phyloP scores from a whole-genome alignment of 1,140 invertebrate species.

The Parasteatoda tepidariorum region DNA sequence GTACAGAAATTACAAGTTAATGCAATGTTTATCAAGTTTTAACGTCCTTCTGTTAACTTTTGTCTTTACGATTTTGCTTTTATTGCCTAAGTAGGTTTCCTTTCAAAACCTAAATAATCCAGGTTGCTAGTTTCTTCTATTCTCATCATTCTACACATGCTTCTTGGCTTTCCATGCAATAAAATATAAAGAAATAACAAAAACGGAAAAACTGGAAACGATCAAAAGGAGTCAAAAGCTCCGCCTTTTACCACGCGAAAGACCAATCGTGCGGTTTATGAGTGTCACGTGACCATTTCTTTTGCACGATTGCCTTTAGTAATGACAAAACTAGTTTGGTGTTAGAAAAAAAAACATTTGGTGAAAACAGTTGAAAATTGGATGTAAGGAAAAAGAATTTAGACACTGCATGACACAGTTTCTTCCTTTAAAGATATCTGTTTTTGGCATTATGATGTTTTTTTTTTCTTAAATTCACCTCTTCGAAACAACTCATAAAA shows the following conservation, averaged over 20 bases:
- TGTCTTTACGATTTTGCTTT: no score
- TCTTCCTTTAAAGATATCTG: not conserved
- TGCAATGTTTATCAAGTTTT: no score
- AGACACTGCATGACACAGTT: no score
- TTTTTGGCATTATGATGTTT: no score
- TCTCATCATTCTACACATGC: slow-evolving; percentile 21
- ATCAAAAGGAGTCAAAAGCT: not conserved
- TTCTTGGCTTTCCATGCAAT: not conserved
- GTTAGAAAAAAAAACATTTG: slow-evolving; percentile 2
- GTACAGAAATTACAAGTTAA: no score
- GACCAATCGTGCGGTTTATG: slow-evolving; percentile 29
- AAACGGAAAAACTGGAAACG: not conserved
- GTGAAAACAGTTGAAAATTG: slow-evolving; percentile 42
- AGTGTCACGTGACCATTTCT: slow-evolving; percentile 23
- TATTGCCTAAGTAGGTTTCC: no score
- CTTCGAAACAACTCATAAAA: no score
- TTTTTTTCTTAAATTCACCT: no score
- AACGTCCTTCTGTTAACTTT: no score
- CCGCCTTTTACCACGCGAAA: not conserved
- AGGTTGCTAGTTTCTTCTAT: slow-evolving; percentile 1
- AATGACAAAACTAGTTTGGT: slow-evolving; percentile 25
- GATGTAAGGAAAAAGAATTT: not conserved
- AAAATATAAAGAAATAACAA: slow-evolving; percentile 21
- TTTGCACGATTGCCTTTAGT: slow-evolving; percentile 25
- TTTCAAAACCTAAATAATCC: no score